These are phyloP conservation scores for Drosophila lacteicornis DNA, from an alignment of 1,140 invertebrate genomes.

Conservation along the genomic window DNA sequence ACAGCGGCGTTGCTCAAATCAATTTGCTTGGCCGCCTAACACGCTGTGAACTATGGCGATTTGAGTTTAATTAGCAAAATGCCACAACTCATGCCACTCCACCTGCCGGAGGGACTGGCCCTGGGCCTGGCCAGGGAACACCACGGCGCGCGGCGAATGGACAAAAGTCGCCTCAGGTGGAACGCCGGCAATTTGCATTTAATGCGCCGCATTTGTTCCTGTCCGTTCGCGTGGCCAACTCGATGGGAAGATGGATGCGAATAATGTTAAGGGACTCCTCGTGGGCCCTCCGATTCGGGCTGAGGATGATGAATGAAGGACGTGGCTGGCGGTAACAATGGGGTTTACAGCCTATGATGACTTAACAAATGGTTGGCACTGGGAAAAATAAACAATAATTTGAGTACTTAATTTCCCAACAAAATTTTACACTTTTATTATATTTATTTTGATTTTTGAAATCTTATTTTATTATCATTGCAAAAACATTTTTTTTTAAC, in stretches of 20 bases:
- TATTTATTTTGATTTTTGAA: neutral
- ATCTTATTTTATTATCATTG: too few relatives aligned
- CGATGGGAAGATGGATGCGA: conserved; percentile 37
- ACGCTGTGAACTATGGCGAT: conserved; percentile 59
- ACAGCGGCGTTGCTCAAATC: conserved; percentile 47
- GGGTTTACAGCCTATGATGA: neutral
- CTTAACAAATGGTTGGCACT: neutral
- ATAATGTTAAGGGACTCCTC: conserved; percentile 21
- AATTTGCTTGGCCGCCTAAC: conserved; percentile 60
- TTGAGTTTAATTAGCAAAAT: conserved; percentile 73
- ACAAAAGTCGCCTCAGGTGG: conserved; percentile 53
- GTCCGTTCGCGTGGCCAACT: conserved; percentile 43
- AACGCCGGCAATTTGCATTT: conserved; percentile 65
- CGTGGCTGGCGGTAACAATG: neutral
- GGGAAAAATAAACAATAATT: too few relatives aligned
- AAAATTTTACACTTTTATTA: neutral
- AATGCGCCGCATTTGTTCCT: conserved; percentile 67
- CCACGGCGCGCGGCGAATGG: conserved; percentile 1
- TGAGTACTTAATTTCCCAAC: neutral
- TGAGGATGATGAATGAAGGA: conserved; percentile 10
- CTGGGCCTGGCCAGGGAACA: neutral
- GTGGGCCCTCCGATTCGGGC: neutral
- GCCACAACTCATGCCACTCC: conserved; percentile 26
- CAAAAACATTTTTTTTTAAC: too few relatives aligned
- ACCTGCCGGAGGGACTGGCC: conserved; percentile 4